These are phyloP conservation scores for Serinus canaria DNA, from an alignment of 2,113 vertebrate species.

Conservation along the genomic window DNA sequence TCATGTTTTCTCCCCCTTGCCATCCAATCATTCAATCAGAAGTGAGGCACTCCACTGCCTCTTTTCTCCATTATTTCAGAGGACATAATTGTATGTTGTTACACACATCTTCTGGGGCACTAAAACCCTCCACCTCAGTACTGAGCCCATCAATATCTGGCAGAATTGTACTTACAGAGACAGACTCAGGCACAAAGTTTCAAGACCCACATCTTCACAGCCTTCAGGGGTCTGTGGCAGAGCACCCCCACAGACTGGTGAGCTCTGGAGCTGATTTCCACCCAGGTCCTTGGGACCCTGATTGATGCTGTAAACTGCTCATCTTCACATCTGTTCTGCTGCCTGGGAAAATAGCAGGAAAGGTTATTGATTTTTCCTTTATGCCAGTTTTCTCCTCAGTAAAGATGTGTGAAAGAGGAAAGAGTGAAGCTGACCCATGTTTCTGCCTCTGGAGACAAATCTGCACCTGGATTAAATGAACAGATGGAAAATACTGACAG, in stretches of 20 bases:
- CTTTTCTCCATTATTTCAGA: not conserved
- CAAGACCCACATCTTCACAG: not conserved
- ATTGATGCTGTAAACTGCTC: not conserved
- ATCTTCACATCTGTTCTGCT: not conserved
- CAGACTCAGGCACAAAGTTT: not conserved
- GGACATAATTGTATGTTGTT: not conserved
- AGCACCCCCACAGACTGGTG: not conserved
- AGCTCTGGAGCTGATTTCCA: not conserved
- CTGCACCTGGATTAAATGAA: not conserved
- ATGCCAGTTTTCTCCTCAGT: not conserved
- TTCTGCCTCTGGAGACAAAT: slow-evolving; percentile 27
- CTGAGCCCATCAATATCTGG: not conserved
- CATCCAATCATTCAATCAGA: not conserved
- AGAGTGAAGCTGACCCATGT: not conserved
- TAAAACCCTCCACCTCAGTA: not conserved
- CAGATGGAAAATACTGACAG: not conserved
- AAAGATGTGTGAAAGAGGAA: not conserved
- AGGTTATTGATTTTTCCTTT: slow-evolving; percentile 13
- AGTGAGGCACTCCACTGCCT: not conserved
- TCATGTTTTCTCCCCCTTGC: not conserved
- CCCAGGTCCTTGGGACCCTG: not conserved
- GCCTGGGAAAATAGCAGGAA: not conserved
- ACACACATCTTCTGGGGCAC: not conserved
- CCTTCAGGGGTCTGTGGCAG: not conserved
- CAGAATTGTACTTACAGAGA: not conserved